Evolutionary conservation across 2,888 invertebrate species (phyloP).

Genomic region (Melieria crassipennis): DNA sequence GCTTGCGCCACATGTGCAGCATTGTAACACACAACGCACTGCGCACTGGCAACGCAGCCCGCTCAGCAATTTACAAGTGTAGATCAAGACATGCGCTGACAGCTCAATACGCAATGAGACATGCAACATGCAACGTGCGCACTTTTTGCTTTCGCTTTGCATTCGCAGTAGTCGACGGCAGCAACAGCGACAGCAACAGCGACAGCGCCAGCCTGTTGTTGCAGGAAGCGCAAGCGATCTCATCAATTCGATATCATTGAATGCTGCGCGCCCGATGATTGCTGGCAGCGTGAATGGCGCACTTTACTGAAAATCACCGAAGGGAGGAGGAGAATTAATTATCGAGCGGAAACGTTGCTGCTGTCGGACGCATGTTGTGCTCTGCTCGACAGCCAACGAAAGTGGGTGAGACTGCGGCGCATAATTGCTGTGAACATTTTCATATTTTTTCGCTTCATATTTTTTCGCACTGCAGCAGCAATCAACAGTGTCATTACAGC

Average conservation of each 20-base stretch:
- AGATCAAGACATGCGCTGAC: constrained; percentile 47
- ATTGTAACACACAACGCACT: constrained; percentile 17
- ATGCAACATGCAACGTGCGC: constrained; percentile 18
- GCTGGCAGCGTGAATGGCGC: too few relatives aligned
- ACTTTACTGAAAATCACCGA: too few relatives aligned
- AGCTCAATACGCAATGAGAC: constrained; percentile 45
- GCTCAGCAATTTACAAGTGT: constrained; percentile 46
- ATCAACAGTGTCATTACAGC: neutral
- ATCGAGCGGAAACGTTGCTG: constrained; percentile 24
- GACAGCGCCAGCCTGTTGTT: neutral
- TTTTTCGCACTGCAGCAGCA: too few relatives aligned
- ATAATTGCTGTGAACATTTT: neutral
- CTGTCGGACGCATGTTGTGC: constrained; percentile 7
- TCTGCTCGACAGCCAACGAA: too few relatives aligned
- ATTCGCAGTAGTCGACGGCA: constrained; percentile 14
- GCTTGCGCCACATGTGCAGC: too few relatives aligned
- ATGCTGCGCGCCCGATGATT: too few relatives aligned
- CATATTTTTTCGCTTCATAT: too few relatives aligned
- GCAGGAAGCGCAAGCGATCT: constrained; percentile 26
- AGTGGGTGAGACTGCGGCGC: neutral
- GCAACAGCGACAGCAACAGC: neutral
- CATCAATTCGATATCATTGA: constrained; percentile 8
- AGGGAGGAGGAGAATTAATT: constrained; percentile 10
- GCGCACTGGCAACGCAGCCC: constrained; percentile 41
- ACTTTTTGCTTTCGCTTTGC: constrained; percentile 1